Conservation (phyloP, 1,140 invertebrate species). For the Paraescarpia echinospica region DNA sequence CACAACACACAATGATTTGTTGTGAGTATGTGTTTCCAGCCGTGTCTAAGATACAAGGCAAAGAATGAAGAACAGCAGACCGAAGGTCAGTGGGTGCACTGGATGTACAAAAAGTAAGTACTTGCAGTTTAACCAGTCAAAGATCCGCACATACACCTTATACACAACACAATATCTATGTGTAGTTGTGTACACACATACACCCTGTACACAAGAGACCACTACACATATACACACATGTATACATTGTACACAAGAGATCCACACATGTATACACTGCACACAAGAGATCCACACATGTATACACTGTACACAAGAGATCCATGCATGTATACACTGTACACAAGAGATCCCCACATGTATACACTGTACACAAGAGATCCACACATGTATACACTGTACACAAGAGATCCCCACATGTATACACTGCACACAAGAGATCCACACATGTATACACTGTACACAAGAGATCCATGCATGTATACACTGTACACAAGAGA, state of each 20-base stretch:
- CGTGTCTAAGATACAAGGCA: neutral
- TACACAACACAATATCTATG: neutral
- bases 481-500: too few relatives aligned
- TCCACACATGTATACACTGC: neutral
- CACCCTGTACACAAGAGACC: neutral
- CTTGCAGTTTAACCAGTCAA: neutral
- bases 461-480: too few relatives aligned
- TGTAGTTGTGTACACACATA: neutral
- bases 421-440: too few relatives aligned
- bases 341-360: neutral
- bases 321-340: neutral
- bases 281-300: neutral
- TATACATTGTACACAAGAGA: neutral
- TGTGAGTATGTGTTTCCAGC: neutral
- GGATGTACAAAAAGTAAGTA: neutral
- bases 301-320: neutral
- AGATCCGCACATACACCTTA: neutral
- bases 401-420: too few relatives aligned
- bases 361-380: neutral
- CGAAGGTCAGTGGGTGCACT: neutral
- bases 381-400: too few relatives aligned
- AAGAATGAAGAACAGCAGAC: neutral
- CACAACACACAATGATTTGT: neutral
- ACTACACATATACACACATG: too few relatives aligned
- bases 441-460: too few relatives aligned